Conservation (phyloP, 1,140 invertebrate species). For the Brachionus rubens region DNA sequence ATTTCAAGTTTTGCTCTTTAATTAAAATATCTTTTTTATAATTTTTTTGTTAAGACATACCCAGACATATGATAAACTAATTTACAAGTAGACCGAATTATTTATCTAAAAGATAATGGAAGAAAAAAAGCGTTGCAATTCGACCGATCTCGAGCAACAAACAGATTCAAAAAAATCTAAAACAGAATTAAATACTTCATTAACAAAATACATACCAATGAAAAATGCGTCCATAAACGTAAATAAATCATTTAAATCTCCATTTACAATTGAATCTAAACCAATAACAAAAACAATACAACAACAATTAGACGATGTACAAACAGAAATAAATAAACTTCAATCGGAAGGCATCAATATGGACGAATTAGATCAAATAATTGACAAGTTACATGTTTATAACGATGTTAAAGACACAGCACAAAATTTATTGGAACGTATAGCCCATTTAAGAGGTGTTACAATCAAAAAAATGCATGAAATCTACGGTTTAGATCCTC, state of each 20-base stretch:
- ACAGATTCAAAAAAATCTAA: not conserved
- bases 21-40: no score
- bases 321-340: slow-evolving; percentile 3
- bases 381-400: slow-evolving; percentile 14
- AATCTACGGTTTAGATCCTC: slow-evolving; percentile 4
- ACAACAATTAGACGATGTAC: not conserved
- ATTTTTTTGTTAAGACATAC: no score
- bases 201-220: slow-evolving; percentile 27
- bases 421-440: slow-evolving; percentile 12
- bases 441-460: slow-evolving; percentile 14
- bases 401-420: slow-evolving; percentile 32
- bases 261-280: not conserved
- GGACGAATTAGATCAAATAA: slow-evolving; percentile 23
- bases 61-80: no score
- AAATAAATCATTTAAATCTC: slow-evolving; percentile 19
- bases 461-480: slow-evolving; percentile 45
- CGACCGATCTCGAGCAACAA: not conserved
- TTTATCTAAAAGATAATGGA: not conserved
- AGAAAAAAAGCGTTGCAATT: slow-evolving; percentile 12
- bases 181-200: not conserved
- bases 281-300: not conserved
- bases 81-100: no score
- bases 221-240: slow-evolving; percentile 22
- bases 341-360: not conserved
- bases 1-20: no score